A percentile compares a stretch with the other conserved stretches of the same genome.
These are phyloP conservation scores for Porites rus DNA, from an alignment of 92 coral and sea anemone species.

Conservation along the genomic window DNA sequence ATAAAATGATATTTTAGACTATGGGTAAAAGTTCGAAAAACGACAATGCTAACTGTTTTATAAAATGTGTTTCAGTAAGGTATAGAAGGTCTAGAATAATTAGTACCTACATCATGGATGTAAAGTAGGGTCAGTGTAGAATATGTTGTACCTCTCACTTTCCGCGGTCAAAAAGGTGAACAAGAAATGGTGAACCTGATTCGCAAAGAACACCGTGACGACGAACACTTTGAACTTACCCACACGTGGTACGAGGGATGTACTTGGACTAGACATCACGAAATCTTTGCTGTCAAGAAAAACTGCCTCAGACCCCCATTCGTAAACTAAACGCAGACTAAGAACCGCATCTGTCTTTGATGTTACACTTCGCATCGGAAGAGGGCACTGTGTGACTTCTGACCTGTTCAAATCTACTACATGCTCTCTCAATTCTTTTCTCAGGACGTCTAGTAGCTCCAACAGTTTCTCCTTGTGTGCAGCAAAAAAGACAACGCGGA, in stretches of 20 bases:
- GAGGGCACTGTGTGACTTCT: not conserved
- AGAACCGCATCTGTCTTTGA: not conserved
- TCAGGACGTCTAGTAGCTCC: not conserved
- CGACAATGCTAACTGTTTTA: too few relatives aligned
- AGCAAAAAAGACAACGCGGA: not conserved
- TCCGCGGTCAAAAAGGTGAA: too few relatives aligned
- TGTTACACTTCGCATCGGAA: not conserved
- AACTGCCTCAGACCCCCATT: slow-evolving; percentile 6
- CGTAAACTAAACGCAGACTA: not conserved
- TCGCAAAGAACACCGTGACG: too few relatives aligned
- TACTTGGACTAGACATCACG: not conserved
- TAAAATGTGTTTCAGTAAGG: too few relatives aligned
- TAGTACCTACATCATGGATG: too few relatives aligned
- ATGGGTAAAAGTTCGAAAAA: too few relatives aligned
- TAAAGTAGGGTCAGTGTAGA: too few relatives aligned
- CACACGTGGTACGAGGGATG: not conserved
- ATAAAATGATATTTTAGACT: too few relatives aligned
- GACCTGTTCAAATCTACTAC: not conserved
- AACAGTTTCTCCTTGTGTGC: not conserved
- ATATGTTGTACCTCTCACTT: too few relatives aligned
- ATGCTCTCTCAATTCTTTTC: not conserved
- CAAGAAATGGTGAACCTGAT: too few relatives aligned
- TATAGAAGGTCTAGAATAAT: too few relatives aligned
- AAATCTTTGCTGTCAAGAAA: not conserved
- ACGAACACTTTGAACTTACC: not conserved